phyloP scores from a whole-genome alignment of 1,140 invertebrate species.

The Mylabris phalerata region DNA sequence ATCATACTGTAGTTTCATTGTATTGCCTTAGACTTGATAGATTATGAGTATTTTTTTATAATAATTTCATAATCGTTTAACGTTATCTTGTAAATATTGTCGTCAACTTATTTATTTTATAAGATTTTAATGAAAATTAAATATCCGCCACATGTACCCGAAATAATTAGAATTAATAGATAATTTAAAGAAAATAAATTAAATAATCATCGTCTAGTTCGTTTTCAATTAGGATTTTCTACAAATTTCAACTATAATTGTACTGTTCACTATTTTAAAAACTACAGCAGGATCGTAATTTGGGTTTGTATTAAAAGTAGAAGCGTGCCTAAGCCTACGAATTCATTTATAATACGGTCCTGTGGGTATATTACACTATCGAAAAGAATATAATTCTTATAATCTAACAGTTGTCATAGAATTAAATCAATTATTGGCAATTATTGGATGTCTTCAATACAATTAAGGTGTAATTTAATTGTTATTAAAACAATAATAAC shows the following conservation, averaged over 20 bases:
- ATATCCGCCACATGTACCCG: constrained; percentile 26
- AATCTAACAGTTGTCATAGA: too few species aligned
- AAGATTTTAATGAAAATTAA: background rate
- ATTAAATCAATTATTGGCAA: background rate
- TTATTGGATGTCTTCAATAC: background rate
- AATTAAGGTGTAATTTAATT: background rate
- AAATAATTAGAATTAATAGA: constrained; percentile 10
- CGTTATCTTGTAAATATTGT: constrained; percentile 10
- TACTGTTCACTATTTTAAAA: too few species aligned
- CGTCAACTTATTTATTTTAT: constrained; percentile 4
- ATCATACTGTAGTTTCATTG: constrained; percentile 6
- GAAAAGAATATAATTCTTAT: too few species aligned
- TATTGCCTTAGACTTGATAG: constrained; percentile 10
- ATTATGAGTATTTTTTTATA: constrained; percentile 6
- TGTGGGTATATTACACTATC: too few species aligned
- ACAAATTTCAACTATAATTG: too few species aligned
- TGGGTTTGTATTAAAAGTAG: too few species aligned
- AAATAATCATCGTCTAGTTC: background rate
- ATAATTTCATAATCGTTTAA: constrained; percentile 11
- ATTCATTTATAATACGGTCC: too few species aligned
- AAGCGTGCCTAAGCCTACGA: too few species aligned
- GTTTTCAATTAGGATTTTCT: background rate
- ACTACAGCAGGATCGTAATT: too few species aligned
- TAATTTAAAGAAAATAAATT: background rate
- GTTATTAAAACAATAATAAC: background rate